Evolutionary conservation across 2,888 invertebrate species (phyloP), one percentile per base, ranked within the genome.

Genomic region (Eledona agricola): DNA sequence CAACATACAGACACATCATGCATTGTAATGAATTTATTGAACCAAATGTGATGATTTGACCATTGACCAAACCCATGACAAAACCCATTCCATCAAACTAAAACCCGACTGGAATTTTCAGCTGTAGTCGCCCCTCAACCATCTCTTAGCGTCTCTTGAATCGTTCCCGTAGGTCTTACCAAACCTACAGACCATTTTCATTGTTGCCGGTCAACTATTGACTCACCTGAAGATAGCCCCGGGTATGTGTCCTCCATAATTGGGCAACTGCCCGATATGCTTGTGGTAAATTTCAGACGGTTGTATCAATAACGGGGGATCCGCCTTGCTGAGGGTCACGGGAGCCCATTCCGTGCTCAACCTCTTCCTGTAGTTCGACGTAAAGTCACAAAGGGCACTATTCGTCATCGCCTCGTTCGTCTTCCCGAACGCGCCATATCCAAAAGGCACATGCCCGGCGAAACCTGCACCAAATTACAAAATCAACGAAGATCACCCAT

Each of bases 161-260:
- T 87, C 87, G 61, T 83, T 85, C 11, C 88, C 90, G 71, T 82
- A 90, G 0, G 90, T 90, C 71, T 85, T 86, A 3, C 90, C 90
- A 75, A 83, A 85, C 68, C 87, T 87, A 67, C 11, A 78, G 70
- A 31, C 4, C 5, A 7, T 2, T 17, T 19, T 13, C 12, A 29
- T 7, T 34, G 4, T 17, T 15, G 51, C 6, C 6, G n/a, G 15
- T 20, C n/a, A n/a, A n/a, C n/a, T n/a, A n/a, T n/a, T n/a, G n/a
- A 31, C 19, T 9, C n/a, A 86, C 86, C 88, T 84, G 75, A 87
- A 89, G 63, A 80, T 77, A 49, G 80, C 81, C 9, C 90, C 90
- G 0, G 90, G 90, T 40, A 90, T 86, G 67, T 90, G 90, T 0
- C 90, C 90, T 1, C 83, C 81, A 73, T 90, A 91, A 73, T 84